Base-by-base conservation (phyloP, 2,888 invertebrate genomes). In the Meiosimyza decipiens region DNA sequence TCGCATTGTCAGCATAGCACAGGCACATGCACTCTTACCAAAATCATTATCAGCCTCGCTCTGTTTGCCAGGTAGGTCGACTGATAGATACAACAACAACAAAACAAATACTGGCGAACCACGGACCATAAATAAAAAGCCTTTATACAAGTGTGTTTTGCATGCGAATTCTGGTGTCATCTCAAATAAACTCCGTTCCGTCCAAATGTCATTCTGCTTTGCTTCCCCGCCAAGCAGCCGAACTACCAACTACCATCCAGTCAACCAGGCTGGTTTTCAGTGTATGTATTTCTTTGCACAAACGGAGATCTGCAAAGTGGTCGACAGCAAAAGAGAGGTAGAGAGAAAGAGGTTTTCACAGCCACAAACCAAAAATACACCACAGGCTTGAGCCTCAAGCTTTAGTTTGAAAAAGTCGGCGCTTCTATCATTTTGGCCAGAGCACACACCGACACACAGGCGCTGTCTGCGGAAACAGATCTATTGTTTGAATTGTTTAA, bases 121-220 rank as follows among this genome's bases (percentile, higher is more conserved):
- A 40, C 40, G 40, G 40, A 40, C 40, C 66, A 71, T 68, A 72
- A 72, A 72, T 68, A 67, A 67, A 72, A 67, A 67, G 55, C 72
- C 67, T 67, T 62, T n/a, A 49, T 51, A 50, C 40, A 59, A 51
- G 72, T 67, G 40, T 54, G 59, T 54, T 66, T 66, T 71, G 64
- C 55, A 71, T 64, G 47, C 50, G 64, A 50, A 65, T 65, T 71
- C 63, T 28, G 50, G 71, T 71, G 71, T 50, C 65, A 65, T 59
- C 59, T 22, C 50, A 71, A 71, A 65, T 57, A 64, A 33, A 71
- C n/a, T 64, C 55, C 57, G 49, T 13, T 11, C 54, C 1, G 13
- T 62, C 62, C 62, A 40, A 70, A 28, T 55, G 13, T 49, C 54
- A 13, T 54, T 55, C n/a, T 33, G 50, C 59, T 59, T 50, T 47